Percentiles rank a stretch among this genome's conserved stretches.
Evolutionary conservation across 2,113 vertebrate species (phyloP).

Genomic region (Prochilodus magdalenae): DNA sequence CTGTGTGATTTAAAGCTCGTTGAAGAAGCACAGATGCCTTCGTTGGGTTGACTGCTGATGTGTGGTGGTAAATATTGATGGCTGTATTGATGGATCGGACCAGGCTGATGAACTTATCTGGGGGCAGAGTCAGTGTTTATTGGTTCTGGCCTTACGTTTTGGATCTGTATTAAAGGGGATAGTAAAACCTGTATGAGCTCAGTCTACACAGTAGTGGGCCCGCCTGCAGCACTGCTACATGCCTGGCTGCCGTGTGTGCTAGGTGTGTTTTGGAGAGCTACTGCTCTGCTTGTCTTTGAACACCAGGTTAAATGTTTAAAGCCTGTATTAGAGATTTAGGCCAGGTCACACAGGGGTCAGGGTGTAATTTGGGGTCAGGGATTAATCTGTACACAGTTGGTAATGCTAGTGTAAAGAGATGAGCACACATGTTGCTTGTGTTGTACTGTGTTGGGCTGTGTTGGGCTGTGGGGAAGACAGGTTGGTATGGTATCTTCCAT

Average conservation of each 20-base stretch:
- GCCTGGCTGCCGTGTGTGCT: background rate
- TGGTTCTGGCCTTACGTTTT: no score
- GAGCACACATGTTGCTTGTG: no score
- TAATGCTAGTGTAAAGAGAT: no score
- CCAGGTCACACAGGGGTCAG: no score
- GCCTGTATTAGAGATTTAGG: no score
- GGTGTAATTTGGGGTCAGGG: no score
- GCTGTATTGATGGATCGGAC: background rate
- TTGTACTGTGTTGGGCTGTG: no score
- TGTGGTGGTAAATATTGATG: background rate
- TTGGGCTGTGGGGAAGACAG: no score
- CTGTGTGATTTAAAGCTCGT: slow-evolving; percentile 16
- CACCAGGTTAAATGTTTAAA: no score
- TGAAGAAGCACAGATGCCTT: background rate
- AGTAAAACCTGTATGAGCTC: background rate
- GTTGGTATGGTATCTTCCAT: no score
- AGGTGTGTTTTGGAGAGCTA: background rate
- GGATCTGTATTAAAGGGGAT: slow-evolving; percentile 3
- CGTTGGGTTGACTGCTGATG: background rate
- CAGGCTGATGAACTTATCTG: slow-evolving; percentile 2
- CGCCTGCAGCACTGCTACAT: background rate
- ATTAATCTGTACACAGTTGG: no score
- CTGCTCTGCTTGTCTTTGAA: no score
- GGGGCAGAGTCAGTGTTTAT: background rate
- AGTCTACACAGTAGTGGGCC: background rate